phyloP scores from a whole-genome alignment of 2,888 invertebrate species.

The Platynereis dumerilii region DNA sequence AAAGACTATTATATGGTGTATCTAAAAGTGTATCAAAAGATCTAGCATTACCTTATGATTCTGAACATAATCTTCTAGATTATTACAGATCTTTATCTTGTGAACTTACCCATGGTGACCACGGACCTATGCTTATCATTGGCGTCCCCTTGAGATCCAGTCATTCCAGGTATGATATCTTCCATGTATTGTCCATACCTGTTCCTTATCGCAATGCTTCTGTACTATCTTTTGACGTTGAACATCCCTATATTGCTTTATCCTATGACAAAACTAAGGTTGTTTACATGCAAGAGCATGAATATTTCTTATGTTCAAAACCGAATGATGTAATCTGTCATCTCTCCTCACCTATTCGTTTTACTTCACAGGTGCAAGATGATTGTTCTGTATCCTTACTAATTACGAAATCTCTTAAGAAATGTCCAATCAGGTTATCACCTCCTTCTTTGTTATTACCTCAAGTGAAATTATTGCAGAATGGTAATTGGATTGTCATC shows the following conservation, averaged over 20 bases:
- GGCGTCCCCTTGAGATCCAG: no score
- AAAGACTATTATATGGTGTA: no score
- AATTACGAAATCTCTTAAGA: background rate
- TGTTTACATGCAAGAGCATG: background rate
- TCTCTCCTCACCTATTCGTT: background rate
- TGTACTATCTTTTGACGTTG: no score
- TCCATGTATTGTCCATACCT: no score
- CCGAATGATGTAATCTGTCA: background rate
- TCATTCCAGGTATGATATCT: no score
- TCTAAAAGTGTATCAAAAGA: no score
- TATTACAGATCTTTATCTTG: no score
- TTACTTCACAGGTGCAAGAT: background rate
- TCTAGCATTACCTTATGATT: no score
- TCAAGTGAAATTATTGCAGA: background rate
- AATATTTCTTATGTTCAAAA: background rate
- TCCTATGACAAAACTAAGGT: background rate
- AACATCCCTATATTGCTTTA: background rate
- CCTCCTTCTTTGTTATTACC: background rate
- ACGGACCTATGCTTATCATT: no score
- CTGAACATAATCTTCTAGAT: no score
- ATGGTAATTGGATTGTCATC: background rate
- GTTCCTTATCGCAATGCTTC: no score
- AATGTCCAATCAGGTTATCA: background rate
- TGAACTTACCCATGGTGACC: no score
- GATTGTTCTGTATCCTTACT: background rate